phyloP scores from a whole-genome alignment of 2,888 invertebrate species.

The Gymnoscelis rufifasciata region DNA sequence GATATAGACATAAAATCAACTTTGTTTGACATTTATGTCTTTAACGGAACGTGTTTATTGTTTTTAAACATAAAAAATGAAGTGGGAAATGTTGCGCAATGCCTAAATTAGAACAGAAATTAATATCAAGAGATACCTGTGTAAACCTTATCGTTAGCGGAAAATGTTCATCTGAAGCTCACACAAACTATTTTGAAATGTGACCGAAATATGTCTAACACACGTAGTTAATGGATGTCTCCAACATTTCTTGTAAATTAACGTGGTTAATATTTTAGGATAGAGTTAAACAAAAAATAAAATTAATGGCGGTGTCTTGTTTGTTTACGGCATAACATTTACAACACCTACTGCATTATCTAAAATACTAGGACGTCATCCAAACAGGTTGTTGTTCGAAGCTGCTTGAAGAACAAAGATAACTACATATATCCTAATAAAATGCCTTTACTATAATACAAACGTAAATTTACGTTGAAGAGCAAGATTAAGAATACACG shows the following conservation, averaged over 20 bases:
- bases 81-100: not conserved
- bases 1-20: conserved; percentile 2
- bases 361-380: not conserved
- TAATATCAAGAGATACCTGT: conserved; percentile 23
- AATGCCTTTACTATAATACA: too few relatives aligned
- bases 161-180: conserved; percentile 43
- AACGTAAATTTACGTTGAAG: too few relatives aligned
- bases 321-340: conserved; percentile 16
- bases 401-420: too few relatives aligned
- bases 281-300: conserved; percentile 25
- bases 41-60: not conserved
- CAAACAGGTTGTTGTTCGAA: too few relatives aligned
- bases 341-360: not conserved
- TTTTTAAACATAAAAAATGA: not conserved
- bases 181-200: conserved; percentile 51
- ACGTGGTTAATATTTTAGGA: conserved; percentile 30
- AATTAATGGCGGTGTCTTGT: conserved; percentile 20
- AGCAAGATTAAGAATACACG: too few relatives aligned
- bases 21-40: conserved; percentile 1
- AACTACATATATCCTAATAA: too few relatives aligned
- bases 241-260: conserved; percentile 39
- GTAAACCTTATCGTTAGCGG: conserved; percentile 28
- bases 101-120: conserved; percentile 20
- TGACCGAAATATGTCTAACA: conserved; percentile 56
- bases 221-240: conserved; percentile 50